Evolutionary conservation across 2,113 vertebrate genomes (phyloP).

Genomic region (Erythrocercus mccallii): DNA sequence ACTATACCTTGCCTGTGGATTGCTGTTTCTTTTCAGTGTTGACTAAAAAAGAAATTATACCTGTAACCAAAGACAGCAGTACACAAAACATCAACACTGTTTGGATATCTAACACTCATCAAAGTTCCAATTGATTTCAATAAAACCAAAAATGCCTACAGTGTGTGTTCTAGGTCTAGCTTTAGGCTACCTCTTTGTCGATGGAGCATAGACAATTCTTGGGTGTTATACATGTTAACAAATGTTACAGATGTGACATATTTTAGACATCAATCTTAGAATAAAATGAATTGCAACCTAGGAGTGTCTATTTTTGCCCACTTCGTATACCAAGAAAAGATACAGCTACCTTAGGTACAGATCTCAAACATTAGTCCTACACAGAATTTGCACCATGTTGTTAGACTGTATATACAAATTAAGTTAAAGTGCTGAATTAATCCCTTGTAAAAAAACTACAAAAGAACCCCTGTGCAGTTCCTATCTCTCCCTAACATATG

Average conservation of each 20-base stretch:
- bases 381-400: not conserved
- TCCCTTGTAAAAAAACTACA: not conserved
- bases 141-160: not conserved
- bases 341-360: not conserved
- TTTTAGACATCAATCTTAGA: not conserved
- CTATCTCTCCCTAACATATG: rapidly evolving
- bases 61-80: not conserved
- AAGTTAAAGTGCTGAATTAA: not conserved
- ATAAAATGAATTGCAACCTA: not conserved
- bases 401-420: not conserved
- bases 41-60: not conserved
- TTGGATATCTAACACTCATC: not conserved
- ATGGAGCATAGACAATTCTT: not conserved
- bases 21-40: not conserved
- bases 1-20: not conserved
- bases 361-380: not conserved
- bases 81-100: not conserved
- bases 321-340: not conserved
- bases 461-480: not conserved
- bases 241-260: not conserved
- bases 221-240: not conserved
- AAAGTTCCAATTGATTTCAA: not conserved
- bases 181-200: not conserved
- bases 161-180: not conserved
- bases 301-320: not conserved